A percentile compares a stretch with the other conserved stretches of the same genome.
phyloP scores from a whole-genome alignment of 92 coral and sea anemone species.

The Palythoa grandis region DNA sequence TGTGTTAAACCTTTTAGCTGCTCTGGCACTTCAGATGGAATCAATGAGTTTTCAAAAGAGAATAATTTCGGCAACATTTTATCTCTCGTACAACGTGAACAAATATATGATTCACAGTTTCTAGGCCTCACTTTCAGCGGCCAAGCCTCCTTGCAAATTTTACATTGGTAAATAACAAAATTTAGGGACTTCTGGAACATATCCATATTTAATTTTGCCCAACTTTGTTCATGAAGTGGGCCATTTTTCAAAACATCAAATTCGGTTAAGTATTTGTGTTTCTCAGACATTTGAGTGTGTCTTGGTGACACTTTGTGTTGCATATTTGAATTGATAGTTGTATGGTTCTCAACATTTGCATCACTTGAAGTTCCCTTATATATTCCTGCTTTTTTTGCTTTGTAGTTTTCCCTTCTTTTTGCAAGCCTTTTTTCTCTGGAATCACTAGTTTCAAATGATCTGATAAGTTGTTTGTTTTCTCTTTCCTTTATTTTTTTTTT shows the following conservation, averaged over 20 bases:
- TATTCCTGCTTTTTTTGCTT: slow-evolving; percentile 29
- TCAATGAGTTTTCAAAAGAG: slow-evolving; percentile 7
- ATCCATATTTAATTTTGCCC: slow-evolving; percentile 18
- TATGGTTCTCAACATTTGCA: slow-evolving; percentile 28
- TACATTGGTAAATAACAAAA: slow-evolving; percentile 19
- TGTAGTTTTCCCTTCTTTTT: slow-evolving; percentile 27
- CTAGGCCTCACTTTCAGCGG: slow-evolving; percentile 8
- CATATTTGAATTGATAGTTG: slow-evolving; percentile 27
- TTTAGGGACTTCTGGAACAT: slow-evolving; percentile 14
- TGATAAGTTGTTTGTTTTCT: not conserved
- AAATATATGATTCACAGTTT: not conserved
- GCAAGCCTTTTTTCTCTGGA: slow-evolving; percentile 16
- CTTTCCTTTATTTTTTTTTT: not conserved
- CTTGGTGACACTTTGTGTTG: slow-evolving; percentile 15
- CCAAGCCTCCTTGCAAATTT: slow-evolving; percentile 21
- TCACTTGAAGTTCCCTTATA: slow-evolving; percentile 29
- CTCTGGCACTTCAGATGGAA: slow-evolving; percentile 9
- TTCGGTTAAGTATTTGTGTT: slow-evolving; percentile 17
- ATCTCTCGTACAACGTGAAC: slow-evolving; percentile 10
- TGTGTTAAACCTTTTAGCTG: not conserved
- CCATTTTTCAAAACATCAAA: slow-evolving; percentile 22
- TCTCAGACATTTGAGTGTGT: slow-evolving; percentile 17
- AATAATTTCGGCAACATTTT: slow-evolving; percentile 13
- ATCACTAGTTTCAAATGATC: slow-evolving; percentile 4
- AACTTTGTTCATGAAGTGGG: slow-evolving; percentile 19